Evolutionary conservation across 2,888 invertebrate genomes (phyloP), one percentile per base, ranked within the genome.

Genomic region (Dicroscelio sp.): DNA sequence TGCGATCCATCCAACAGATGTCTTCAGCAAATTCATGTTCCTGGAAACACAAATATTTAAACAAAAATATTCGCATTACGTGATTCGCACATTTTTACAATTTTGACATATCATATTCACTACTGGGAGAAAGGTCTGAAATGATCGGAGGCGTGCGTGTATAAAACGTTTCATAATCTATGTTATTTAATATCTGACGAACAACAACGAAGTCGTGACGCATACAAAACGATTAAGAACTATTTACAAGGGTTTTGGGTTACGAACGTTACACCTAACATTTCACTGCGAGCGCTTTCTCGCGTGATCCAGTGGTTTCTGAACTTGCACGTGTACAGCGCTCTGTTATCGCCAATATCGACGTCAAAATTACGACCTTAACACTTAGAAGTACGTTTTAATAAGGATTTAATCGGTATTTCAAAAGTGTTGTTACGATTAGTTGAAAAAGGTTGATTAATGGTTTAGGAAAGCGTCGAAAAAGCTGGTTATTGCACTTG

Each of bases 111-210:
- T n/a, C n/a, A n/a, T n/a, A n/a, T n/a, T n/a, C n/a, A n/a, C n/a
- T n/a, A 38, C 38, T 38, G 12, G 8, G 38, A 12, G 38, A 55
- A 82, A 88, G 88, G 83, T 63, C 6, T 48, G 4, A 78, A 88
- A 83, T 78, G 30, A 88, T 30, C 2, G 71, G 8, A 83, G 10
- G 52, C 71, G 60, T 63, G 35, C 25, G 35, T 79, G 67, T 87
- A 90, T 90, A 87, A 90, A 90, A 90, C 84, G 73, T 75, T 90
- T 87, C 63, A 90, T 90, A 90, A 90, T 90, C 84, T 90, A 90
- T 90, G 90, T 90, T 90, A 90, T 90, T 90, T 87, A 90, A 87
- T 90, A 90, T 80, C 76, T 84, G 80, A 90, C 71, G 80, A 87
- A 87, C 67, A 90, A 90, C 84, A 90, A 90, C 90, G 79, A 80